phyloP scores from a whole-genome alignment of 2,888 invertebrate genomes.

The Pyrocoelia pectoralis region DNA sequence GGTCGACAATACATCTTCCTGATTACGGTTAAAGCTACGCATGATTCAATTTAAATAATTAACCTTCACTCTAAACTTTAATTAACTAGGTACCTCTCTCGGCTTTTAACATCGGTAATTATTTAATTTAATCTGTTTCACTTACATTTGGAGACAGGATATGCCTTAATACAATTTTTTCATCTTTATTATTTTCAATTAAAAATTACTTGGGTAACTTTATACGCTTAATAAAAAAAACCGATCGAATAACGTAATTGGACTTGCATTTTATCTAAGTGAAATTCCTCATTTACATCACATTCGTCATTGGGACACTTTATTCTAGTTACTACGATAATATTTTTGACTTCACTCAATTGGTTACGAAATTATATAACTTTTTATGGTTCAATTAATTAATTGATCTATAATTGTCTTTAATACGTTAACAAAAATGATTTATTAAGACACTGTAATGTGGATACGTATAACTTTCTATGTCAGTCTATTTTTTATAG shows the following conservation, averaged over 20 bases:
- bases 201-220: neutral
- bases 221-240: neutral
- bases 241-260: too few relatives aligned
- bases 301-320: neutral
- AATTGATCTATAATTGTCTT: constrained; percentile 9
- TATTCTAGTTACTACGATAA: neutral
- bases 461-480: neutral
- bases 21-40: constrained; percentile 12
- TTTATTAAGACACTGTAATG: constrained; percentile 10
- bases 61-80: constrained; percentile 10
- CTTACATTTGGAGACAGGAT: constrained; percentile 1
- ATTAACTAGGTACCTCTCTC: constrained; percentile 8
- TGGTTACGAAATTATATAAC: constrained; percentile 7
- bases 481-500: constrained; percentile 1
- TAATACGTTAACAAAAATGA: constrained; percentile 8
- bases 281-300: neutral
- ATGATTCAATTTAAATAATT: constrained; percentile 19
- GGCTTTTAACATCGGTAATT: neutral
- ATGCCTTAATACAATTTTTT: neutral
- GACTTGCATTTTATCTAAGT: too few relatives aligned
- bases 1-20: constrained; percentile 19
- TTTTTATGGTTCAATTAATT: constrained; percentile 7
- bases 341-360: neutral
- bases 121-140: neutral
- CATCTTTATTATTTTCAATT: constrained; percentile 1